Percentiles rank a stretch among this genome's conserved stretches.
Conservation (phyloP, 2,113 vertebrate species). For the Takifugu bimaculatus region DNA sequence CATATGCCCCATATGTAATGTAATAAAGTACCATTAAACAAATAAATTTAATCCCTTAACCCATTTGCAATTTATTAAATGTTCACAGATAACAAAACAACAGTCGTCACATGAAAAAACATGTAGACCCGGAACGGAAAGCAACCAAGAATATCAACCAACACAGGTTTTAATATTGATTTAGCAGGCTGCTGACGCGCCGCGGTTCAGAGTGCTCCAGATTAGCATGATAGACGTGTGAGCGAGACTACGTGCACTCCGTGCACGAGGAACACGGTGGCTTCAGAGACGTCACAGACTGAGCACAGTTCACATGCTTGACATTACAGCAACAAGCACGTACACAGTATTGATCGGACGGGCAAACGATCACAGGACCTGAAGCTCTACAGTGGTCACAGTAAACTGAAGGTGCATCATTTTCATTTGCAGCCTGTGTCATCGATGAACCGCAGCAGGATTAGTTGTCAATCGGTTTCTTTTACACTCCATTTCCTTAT, state of each 20-base stretch:
- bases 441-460: too few species aligned
- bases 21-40: neutral
- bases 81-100: constrained; percentile 64
- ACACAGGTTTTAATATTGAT: constrained; percentile 51
- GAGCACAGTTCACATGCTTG: constrained; percentile 49
- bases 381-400: constrained; percentile 43
- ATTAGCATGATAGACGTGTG: constrained; percentile 29
- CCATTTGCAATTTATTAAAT: constrained; percentile 58
- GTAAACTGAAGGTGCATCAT: constrained; percentile 44
- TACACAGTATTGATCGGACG: constrained; percentile 43
- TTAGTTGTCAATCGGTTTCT: neutral
- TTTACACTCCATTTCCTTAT: constrained; percentile 2
- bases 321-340: constrained; percentile 45
- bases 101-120: constrained; percentile 49
- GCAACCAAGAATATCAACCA: constrained; percentile 49
- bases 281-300: constrained; percentile 26
- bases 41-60: constrained; percentile 4
- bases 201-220: constrained; percentile 34
- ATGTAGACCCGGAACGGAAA: constrained; percentile 49
- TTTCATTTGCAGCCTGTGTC: constrained; percentile 13
- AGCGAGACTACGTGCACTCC: constrained; percentile 28
- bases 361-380: constrained; percentile 42
- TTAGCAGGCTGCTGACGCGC: constrained; percentile 27
- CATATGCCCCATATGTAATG: too few species aligned
- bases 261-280: constrained; percentile 39